phyloP scores from a whole-genome alignment of 2,888 invertebrate genomes.

The Fragum whitleyi region DNA sequence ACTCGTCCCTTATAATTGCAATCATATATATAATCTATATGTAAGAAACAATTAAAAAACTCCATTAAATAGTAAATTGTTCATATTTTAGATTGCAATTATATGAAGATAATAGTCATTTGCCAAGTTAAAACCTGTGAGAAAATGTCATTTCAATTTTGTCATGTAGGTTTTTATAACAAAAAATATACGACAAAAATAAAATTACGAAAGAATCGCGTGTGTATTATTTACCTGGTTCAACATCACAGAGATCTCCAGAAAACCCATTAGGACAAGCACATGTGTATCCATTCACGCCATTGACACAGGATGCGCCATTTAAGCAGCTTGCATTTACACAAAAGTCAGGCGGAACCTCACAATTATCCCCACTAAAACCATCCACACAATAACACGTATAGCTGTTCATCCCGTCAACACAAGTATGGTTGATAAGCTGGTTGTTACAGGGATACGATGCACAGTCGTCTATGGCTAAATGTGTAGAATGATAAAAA shows the following conservation, averaged over 20 bases:
- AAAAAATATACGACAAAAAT: no score
- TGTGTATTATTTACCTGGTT: background rate
- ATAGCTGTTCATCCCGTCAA: background rate
- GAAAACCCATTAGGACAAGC: background rate
- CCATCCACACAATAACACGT: constrained; percentile 5
- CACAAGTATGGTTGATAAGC: background rate
- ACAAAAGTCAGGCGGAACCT: background rate
- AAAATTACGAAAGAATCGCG: no score
- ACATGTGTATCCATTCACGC: background rate
- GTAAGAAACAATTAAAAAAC: no score
- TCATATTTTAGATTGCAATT: no score
- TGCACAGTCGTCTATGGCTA: constrained; percentile 14
- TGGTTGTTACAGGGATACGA: constrained; percentile 10
- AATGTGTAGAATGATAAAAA: no score
- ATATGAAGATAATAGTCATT: no score
- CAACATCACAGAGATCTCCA: constrained; percentile 3
- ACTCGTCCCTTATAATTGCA: no score
- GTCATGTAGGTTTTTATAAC: no score
- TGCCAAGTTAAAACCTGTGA: no score
- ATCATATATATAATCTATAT: no score
- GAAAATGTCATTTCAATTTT: no score
- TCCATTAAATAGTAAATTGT: no score
- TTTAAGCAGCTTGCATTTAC: background rate
- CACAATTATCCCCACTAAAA: background rate
- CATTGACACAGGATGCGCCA: constrained; percentile 8